These are phyloP conservation scores for Anastatus disparis DNA, from an alignment of 1,140 invertebrate genomes.

Conservation along the genomic window DNA sequence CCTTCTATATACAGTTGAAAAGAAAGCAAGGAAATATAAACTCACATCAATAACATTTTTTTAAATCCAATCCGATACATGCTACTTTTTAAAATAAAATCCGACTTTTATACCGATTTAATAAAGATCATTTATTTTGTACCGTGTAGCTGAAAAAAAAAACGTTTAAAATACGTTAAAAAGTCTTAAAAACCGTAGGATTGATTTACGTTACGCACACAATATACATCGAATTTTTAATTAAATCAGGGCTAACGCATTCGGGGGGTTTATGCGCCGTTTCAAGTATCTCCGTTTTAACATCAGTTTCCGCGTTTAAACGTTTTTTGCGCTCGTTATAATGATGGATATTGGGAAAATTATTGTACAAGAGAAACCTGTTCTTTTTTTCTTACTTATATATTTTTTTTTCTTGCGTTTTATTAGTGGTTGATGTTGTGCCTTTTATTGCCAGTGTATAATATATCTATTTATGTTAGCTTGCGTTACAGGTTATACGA, in stretches of 20 bases:
- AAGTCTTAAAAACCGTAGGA: neutral
- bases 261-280: neutral
- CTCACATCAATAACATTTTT: neutral
- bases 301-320: neutral
- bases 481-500: neutral
- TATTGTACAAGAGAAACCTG: slow-evolving; percentile 10
- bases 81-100: slow-evolving; percentile 13
- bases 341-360: slow-evolving; percentile 33
- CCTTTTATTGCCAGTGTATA: neutral
- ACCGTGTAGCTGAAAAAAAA: no score
- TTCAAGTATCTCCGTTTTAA: neutral
- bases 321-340: slow-evolving; percentile 12
- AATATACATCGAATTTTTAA: no score
- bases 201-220: slow-evolving; percentile 4
- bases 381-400: no score
- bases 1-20: no score
- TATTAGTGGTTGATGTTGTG: neutral
- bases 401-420: no score
- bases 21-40: neutral
- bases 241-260: slow-evolving; percentile 25
- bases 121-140: slow-evolving; percentile 32
- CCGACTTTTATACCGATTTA: slow-evolving; percentile 14
- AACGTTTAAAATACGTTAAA: neutral
- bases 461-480: no score
- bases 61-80: slow-evolving; percentile 9